These are phyloP conservation scores for Hydropotes inermis DNA, from an alignment of 2,113 vertebrate species.

Conservation along the genomic window DNA sequence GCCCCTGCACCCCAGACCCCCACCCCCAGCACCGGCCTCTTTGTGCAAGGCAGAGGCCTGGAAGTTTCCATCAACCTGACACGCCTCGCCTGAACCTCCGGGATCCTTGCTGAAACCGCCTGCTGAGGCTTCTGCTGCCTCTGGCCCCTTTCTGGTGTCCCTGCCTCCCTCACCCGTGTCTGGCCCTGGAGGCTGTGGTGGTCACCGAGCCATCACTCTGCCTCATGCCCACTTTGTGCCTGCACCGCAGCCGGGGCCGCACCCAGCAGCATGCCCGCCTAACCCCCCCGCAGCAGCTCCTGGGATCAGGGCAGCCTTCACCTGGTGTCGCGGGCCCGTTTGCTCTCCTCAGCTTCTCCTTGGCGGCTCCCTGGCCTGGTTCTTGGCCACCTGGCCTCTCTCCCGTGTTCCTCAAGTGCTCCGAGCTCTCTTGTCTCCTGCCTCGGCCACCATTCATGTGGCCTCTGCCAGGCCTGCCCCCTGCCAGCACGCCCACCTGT, in stretches of 20 bases:
- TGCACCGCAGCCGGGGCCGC: accelerated
- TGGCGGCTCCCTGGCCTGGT: background rate
- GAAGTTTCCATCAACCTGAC: accelerated
- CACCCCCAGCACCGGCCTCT: background rate
- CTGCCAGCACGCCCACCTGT: background rate
- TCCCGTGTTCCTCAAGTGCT: background rate
- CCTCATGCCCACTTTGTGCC: background rate
- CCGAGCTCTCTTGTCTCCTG: background rate
- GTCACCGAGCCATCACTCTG: background rate
- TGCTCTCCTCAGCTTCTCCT: background rate
- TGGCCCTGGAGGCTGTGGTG: background rate
- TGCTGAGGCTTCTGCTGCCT: accelerated
- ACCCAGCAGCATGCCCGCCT: accelerated
- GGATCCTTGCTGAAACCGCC: background rate
- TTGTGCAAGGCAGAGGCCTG: background rate
- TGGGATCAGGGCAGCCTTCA: background rate
- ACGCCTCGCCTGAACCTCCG: too few relatives aligned
- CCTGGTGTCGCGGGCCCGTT: background rate
- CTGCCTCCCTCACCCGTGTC: background rate
- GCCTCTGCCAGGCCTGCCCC: background rate
- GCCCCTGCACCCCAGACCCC: background rate
- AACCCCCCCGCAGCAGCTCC: background rate
- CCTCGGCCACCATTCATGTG: accelerated
- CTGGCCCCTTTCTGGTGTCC: background rate
- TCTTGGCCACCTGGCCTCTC: background rate